A percentile compares a stretch with the other conserved stretches of the same genome.
Evolutionary conservation across 2,888 invertebrate genomes (phyloP).

Genomic region (Idaea straminata): DNA sequence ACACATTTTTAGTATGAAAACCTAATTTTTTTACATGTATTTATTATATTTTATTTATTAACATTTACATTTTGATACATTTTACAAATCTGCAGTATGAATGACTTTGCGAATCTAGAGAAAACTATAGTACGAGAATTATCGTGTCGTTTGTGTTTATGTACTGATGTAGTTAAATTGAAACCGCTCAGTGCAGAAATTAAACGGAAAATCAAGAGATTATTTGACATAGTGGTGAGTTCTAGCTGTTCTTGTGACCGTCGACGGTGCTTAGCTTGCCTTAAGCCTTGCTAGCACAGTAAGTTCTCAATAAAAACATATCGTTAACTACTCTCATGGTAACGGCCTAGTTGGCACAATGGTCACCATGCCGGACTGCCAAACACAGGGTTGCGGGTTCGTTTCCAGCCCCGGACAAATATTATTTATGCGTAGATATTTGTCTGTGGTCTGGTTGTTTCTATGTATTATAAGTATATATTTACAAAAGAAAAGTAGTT

Average conservation of each 20-base stretch:
- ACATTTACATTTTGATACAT: constrained; percentile 12
- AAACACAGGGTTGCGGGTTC: no score
- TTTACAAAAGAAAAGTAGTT: no score
- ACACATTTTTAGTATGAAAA: constrained; percentile 41
- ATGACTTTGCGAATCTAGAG: constrained; percentile 66
- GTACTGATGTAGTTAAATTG: constrained; percentile 68
- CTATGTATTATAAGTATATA: no score
- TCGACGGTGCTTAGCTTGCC: background rate
- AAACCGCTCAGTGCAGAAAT: constrained; percentile 68
- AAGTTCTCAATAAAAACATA: background rate
- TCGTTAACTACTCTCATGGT: background rate
- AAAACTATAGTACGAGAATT: constrained; percentile 72
- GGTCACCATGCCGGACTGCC: no score
- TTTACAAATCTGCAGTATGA: constrained; percentile 52
- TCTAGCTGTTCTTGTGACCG: constrained; percentile 6
- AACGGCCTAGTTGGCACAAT: no score
- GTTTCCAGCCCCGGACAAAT: no score
- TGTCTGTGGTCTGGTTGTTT: no score
- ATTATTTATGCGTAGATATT: no score
- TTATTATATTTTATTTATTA: constrained; percentile 5
- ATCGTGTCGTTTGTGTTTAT: constrained; percentile 70
- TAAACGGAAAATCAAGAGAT: constrained; percentile 66
- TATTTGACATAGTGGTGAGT: constrained; percentile 65
- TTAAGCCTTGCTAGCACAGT: background rate
- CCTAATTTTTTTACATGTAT: constrained; percentile 31